These are phyloP conservation scores for Frankliniella fusca DNA, from an alignment of 2,888 invertebrate genomes.

Conservation along the genomic window DNA sequence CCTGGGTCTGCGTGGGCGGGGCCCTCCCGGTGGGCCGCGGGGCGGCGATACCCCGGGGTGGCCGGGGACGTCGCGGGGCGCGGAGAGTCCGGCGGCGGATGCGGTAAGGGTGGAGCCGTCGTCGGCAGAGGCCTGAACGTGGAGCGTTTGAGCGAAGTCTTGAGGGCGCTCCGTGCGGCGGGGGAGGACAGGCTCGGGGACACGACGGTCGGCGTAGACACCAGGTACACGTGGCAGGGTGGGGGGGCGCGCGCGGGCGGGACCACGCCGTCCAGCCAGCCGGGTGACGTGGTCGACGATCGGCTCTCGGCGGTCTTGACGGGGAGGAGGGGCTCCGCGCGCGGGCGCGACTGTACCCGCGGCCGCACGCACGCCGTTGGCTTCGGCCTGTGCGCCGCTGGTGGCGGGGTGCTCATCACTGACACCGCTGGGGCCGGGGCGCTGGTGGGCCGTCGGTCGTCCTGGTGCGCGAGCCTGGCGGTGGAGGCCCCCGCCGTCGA, in stretches of 20 bases:
- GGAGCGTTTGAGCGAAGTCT: no score
- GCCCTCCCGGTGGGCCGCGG: background rate
- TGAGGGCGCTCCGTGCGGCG: background rate
- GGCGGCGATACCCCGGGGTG: no score
- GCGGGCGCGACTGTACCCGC: background rate
- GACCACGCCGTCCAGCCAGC: background rate
- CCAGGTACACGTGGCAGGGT: background rate
- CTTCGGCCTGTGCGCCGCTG: background rate
- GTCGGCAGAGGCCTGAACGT: background rate
- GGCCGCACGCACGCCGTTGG: conserved; percentile 18
- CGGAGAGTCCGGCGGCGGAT: background rate
- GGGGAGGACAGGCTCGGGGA: background rate
- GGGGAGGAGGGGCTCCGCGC: background rate
- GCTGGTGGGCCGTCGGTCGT: background rate
- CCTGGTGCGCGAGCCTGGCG: background rate
- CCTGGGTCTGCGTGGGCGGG: background rate
- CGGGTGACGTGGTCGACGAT: background rate
- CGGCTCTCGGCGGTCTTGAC: background rate
- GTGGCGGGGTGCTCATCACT: background rate
- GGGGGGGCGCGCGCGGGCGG: no score
- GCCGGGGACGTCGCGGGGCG: background rate
- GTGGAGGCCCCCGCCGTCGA: background rate
- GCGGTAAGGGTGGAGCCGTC: background rate
- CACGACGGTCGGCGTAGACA: background rate
- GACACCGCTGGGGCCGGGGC: background rate